A percentile compares a stretch with the other conserved stretches of the same genome.
phyloP scores from a whole-genome alignment of 2,797 vertebrate genomes.

The Spondyliosoma cantharus region DNA sequence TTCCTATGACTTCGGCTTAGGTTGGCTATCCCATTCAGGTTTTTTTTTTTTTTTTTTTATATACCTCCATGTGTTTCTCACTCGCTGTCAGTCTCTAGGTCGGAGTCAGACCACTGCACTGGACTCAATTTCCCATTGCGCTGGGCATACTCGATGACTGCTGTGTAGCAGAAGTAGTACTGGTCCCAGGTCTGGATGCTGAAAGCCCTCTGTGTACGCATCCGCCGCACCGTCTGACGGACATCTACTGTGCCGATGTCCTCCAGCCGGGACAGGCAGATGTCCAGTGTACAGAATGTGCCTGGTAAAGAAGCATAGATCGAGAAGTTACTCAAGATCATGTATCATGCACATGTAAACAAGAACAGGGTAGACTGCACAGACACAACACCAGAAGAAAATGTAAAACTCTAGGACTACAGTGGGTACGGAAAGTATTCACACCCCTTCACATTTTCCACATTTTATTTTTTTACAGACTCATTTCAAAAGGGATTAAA shows the following conservation, averaged over 20 bases:
- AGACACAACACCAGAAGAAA: background rate
- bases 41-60: background rate
- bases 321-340: background rate
- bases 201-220: slow-evolving; percentile 89
- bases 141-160: slow-evolving; percentile 88
- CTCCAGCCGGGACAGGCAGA: slow-evolving; percentile 88
- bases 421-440: too few species aligned
- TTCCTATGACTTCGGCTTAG: slow-evolving; percentile 56
- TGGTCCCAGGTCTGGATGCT: slow-evolving; percentile 92
- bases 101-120: slow-evolving; percentile 89
- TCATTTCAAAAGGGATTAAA: too few species aligned
- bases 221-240: slow-evolving; percentile 86
- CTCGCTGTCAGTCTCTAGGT: slow-evolving; percentile 89
- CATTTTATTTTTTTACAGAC: too few species aligned
- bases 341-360: too few species aligned
- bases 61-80: slow-evolving; percentile 63
- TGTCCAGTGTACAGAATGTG: slow-evolving; percentile 91
- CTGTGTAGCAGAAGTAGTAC: slow-evolving; percentile 90
- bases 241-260: slow-evolving; percentile 88
- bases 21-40: slow-evolving; percentile 39
- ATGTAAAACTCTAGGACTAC: background rate
- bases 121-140: slow-evolving; percentile 85
- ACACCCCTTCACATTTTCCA: too few species aligned
- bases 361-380: background rate
- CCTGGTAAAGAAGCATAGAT: slow-evolving; percentile 66